phyloP scores from a whole-genome alignment of 2,113 vertebrate genomes.

The Trichechus manatus region DNA sequence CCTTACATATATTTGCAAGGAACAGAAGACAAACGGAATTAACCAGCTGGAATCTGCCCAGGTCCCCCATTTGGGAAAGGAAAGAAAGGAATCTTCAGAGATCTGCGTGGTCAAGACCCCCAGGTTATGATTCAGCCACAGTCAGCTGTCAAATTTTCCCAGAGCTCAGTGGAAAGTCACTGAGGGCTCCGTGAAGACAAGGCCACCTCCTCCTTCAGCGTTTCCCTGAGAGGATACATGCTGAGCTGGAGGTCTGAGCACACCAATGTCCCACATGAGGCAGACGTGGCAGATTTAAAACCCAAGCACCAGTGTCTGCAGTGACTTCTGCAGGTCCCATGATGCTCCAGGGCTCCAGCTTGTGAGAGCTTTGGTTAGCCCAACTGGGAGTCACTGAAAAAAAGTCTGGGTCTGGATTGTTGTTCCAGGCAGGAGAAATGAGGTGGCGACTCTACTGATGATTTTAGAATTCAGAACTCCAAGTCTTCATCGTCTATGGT shows the following conservation, averaged over 20 bases:
- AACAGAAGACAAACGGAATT: constrained; percentile 25
- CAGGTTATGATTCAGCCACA: constrained; percentile 67
- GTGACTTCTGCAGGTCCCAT: background rate
- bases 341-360: background rate
- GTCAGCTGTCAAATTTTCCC: constrained; percentile 77
- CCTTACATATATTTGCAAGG: background rate
- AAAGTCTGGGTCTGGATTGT: background rate
- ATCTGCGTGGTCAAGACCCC: constrained; percentile 72
- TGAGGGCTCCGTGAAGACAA: background rate
- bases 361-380: background rate
- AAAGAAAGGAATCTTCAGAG: constrained; percentile 75
- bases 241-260: background rate
- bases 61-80: constrained; percentile 69
- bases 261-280: background rate
- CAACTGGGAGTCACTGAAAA: background rate
- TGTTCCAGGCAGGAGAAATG: background rate
- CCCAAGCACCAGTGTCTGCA: background rate
- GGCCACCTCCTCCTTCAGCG: background rate
- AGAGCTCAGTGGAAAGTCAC: constrained; percentile 82
- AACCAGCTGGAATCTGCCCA: background rate
- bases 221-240: background rate
- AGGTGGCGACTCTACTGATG: background rate
- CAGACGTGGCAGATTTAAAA: background rate
- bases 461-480: background rate
- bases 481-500: too few species aligned